Conservation (phyloP, 2,797 vertebrate species). For the Syndactyla subalaris region DNA sequence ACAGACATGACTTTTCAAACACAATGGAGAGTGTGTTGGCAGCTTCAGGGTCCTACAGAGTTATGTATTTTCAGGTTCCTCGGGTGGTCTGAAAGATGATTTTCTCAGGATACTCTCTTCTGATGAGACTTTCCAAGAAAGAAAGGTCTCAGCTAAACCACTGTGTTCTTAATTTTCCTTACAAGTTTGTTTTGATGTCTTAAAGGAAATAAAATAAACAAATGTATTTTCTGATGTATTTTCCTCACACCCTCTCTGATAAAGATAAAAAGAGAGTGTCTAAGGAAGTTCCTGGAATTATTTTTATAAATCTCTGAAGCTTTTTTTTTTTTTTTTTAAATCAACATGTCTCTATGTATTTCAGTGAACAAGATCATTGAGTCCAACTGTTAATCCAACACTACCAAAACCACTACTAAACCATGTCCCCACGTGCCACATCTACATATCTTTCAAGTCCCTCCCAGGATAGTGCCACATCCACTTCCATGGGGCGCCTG, state of each 20-base stretch:
- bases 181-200: not conserved
- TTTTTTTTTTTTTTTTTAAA: not conserved
- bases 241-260: not conserved
- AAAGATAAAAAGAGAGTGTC: not conserved
- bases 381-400: too few species aligned
- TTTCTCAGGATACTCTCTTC: not conserved
- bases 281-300: not conserved
- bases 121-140: not conserved
- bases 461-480: not conserved
- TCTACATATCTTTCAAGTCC: not conserved
- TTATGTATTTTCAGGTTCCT: not conserved
- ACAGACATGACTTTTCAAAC: not conserved
- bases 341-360: not conserved
- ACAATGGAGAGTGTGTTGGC: too few species aligned
- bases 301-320: not conserved
- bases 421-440: not conserved
- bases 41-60: accelerated
- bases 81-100: not conserved
- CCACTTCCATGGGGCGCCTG: not conserved
- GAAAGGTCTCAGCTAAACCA: not conserved
- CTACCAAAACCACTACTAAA: not conserved
- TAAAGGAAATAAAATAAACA: not conserved
- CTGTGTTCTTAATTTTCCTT: not conserved
- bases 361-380: not conserved
- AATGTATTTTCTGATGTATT: not conserved